Evolutionary conservation across 2,888 invertebrate genomes (phyloP).

Genomic region (Eupithecia inturbata): DNA sequence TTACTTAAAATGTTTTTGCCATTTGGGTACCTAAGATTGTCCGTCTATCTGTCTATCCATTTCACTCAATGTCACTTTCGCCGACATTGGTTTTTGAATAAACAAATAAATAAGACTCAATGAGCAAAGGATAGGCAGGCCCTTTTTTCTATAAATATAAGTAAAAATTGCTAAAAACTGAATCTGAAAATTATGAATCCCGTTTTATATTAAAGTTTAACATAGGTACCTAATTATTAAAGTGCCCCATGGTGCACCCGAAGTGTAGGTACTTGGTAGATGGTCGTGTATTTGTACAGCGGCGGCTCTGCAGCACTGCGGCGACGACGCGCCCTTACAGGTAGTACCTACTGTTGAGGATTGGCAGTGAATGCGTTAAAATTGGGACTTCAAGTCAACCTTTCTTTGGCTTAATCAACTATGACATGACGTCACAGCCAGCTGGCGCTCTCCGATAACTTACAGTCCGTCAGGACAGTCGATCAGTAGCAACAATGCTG

Average conservation of each 20-base stretch:
- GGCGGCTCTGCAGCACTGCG: too few relatives aligned
- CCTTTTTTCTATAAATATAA: background rate
- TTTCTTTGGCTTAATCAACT: slow-evolving; percentile 15
- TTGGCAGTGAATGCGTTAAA: background rate
- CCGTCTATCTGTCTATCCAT: background rate
- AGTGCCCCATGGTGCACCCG: background rate
- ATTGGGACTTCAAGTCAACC: background rate
- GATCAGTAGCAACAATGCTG: slow-evolving; percentile 68
- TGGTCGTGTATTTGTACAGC: too few relatives aligned
- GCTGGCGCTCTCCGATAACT: slow-evolving; percentile 65
- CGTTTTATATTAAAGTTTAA: background rate
- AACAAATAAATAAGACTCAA: background rate
- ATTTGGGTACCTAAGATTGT: background rate
- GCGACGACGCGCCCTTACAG: too few relatives aligned
- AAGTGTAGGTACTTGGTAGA: background rate
- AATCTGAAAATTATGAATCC: background rate
- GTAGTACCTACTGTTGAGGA: background rate
- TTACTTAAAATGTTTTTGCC: background rate
- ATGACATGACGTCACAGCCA: slow-evolving; percentile 54
- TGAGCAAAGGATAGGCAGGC: background rate
- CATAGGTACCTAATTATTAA: background rate
- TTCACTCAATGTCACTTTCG: slow-evolving; percentile 1
- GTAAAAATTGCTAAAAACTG: background rate
- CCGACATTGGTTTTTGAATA: background rate
- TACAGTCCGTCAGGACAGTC: slow-evolving; percentile 66